Evolutionary conservation across 2,888 invertebrate species (phyloP).

Genomic region (Gerris lacustris): DNA sequence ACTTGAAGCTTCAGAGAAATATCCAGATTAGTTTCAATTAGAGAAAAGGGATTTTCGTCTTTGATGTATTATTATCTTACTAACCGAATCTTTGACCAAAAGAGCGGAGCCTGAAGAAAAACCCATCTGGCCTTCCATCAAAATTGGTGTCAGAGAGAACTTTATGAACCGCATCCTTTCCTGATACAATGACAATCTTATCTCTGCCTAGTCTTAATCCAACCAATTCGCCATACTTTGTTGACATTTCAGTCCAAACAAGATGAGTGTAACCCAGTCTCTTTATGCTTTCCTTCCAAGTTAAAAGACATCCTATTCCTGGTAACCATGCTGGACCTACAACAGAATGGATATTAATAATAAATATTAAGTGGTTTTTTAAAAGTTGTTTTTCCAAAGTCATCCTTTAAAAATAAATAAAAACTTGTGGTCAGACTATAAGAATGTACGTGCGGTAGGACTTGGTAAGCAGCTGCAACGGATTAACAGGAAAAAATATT

Average conservation of each 20-base stretch:
- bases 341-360: slow-evolving; percentile 17
- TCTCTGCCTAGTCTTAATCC: slow-evolving; percentile 54
- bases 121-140: slow-evolving; percentile 58
- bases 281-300: slow-evolving; percentile 36
- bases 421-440: too few species aligned
- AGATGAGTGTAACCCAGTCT: slow-evolving; percentile 45
- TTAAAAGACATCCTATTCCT: slow-evolving; percentile 42
- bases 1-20: too few species aligned
- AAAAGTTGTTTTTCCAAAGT: too few species aligned
- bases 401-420: too few species aligned
- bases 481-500: too few species aligned
- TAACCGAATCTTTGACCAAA: slow-evolving; percentile 54
- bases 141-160: slow-evolving; percentile 50
- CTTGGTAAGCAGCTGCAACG: too few species aligned
- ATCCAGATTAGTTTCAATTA: too few species aligned
- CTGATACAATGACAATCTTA: slow-evolving; percentile 48
- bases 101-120: slow-evolving; percentile 52
- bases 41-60: too few species aligned
- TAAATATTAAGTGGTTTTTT: slow-evolving; percentile 7
- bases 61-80: too few species aligned
- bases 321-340: slow-evolving; percentile 47
- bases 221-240: slow-evolving; percentile 50
- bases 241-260: slow-evolving; percentile 40
- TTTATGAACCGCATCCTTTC: slow-evolving; percentile 48
- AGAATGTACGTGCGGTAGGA: too few species aligned